phyloP scores from a whole-genome alignment of 1,140 invertebrate genomes.

The Hycleus cichorii region DNA sequence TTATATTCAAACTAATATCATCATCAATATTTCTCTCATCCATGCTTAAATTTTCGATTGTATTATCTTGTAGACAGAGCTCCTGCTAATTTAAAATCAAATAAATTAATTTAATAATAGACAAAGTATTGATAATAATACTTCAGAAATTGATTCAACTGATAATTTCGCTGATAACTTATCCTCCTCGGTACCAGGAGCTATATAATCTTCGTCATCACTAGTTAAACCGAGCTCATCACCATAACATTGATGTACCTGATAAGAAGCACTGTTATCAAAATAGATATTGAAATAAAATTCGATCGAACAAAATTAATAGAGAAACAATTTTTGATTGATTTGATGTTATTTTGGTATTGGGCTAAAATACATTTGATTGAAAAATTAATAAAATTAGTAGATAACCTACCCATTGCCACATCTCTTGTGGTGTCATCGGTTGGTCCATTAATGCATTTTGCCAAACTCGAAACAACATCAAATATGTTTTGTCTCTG shows the following conservation, averaged over 20 bases:
- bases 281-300: neutral
- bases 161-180: slow-evolving; percentile 47
- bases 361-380: no score
- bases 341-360: no score
- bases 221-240: slow-evolving; percentile 87
- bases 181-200: slow-evolving; percentile 48
- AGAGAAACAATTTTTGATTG: neutral
- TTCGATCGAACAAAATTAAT: neutral
- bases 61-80: no score
- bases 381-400: no score
- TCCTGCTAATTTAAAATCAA: no score
- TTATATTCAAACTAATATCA: no score
- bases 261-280: neutral
- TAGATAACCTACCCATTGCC: slow-evolving; percentile 62
- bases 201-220: slow-evolving; percentile 84
- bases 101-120: no score
- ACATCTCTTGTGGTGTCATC: slow-evolving; percentile 79
- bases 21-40: no score
- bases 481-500: slow-evolving; percentile 87
- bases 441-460: slow-evolving; percentile 87
- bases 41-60: no score
- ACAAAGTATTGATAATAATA: slow-evolving; percentile 14
- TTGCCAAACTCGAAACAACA: slow-evolving; percentile 93
- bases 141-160: slow-evolving; percentile 51
- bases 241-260: slow-evolving; percentile 77